Percentiles rank a stretch among this genome's conserved stretches.
These are phyloP conservation scores for Rhodeus uyekii DNA, from an alignment of 2,797 vertebrate genomes.

Conservation along the genomic window DNA sequence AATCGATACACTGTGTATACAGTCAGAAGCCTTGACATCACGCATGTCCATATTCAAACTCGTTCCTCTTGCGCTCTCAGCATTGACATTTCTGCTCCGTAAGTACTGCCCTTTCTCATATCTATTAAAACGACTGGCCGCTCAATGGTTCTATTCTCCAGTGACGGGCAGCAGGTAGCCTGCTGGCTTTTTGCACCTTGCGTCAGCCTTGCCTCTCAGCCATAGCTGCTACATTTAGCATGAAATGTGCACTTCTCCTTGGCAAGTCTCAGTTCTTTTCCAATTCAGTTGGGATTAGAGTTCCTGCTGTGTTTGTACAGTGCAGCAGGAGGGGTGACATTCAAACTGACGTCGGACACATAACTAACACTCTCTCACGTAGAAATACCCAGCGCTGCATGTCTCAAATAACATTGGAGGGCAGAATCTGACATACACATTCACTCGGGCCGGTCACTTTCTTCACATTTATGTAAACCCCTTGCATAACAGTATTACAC, in stretches of 20 bases:
- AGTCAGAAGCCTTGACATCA: conserved; percentile 33
- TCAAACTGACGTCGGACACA: conserved; percentile 53
- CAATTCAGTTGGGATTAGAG: conserved; percentile 48
- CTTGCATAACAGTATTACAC: conserved; percentile 24
- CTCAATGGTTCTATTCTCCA: conserved; percentile 36
- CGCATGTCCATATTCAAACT: conserved; percentile 38
- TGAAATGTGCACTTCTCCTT: conserved; percentile 49
- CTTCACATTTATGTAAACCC: background rate
- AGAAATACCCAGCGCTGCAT: background rate
- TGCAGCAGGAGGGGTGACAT: conserved; percentile 52
- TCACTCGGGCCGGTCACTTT: conserved; percentile 32
- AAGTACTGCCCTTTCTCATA: conserved; percentile 59
- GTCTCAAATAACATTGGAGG: conserved; percentile 30
- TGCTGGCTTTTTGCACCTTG: conserved; percentile 27
- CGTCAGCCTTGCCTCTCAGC: conserved; percentile 45
- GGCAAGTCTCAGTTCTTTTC: conserved; percentile 35
- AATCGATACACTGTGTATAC: conserved; percentile 37
- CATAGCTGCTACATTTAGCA: conserved; percentile 51
- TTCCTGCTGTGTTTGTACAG: conserved; percentile 49
- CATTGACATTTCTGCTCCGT: conserved; percentile 61
- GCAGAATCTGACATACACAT: conserved; percentile 37
- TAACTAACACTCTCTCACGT: conserved; percentile 41
- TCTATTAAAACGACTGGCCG: conserved; percentile 55
- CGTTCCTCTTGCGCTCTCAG: conserved; percentile 16
- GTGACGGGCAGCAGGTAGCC: conserved; percentile 44